A percentile compares a stretch with the other conserved stretches of the same genome.
Conservation (phyloP, 2,797 vertebrate genomes). For the Cephalopachus bancanus region DNA sequence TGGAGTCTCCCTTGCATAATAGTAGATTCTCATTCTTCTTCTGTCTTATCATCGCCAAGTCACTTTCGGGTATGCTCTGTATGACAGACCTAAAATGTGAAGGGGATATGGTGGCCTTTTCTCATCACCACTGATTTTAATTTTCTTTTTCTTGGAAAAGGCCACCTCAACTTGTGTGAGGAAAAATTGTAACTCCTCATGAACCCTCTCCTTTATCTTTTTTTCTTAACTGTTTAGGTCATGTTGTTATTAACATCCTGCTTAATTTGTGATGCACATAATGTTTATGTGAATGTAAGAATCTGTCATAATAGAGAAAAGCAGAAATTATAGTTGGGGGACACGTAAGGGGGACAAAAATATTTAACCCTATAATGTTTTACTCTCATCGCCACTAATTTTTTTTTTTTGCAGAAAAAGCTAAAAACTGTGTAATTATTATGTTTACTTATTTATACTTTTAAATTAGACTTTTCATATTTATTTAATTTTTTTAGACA, state of each 20-base stretch:
- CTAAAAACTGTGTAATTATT: constrained; percentile 60
- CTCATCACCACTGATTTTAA: not conserved
- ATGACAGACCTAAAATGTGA: constrained; percentile 9
- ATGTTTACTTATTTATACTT: constrained; percentile 76
- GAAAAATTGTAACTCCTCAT: not conserved
- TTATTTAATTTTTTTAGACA: constrained; percentile 69
- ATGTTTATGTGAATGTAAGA: constrained; percentile 56
- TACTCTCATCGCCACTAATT: constrained; percentile 16
- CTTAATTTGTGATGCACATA: constrained; percentile 32
- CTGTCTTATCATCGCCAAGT: not conserved
- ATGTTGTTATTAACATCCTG: constrained; percentile 52
- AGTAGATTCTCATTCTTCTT: not conserved
- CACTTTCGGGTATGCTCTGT: not conserved
- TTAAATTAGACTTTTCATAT: constrained; percentile 68
- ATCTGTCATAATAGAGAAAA: not conserved
- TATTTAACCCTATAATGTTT: constrained; percentile 47
- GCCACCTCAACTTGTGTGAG: not conserved
- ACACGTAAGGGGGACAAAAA: not conserved
- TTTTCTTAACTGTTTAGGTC: constrained; percentile 42
- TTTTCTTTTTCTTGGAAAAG: constrained; percentile 64
- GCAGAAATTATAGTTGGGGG: constrained; percentile 24
- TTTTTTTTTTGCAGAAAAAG: constrained; percentile 46
- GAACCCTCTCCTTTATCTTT: constrained; percentile 21
- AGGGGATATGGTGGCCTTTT: constrained; percentile 30
- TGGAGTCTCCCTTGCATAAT: not conserved